A percentile compares a stretch with the other conserved stretches of the same genome.
Conservation (phyloP, 2,113 vertebrate species). For the Aplodontia rufa region DNA sequence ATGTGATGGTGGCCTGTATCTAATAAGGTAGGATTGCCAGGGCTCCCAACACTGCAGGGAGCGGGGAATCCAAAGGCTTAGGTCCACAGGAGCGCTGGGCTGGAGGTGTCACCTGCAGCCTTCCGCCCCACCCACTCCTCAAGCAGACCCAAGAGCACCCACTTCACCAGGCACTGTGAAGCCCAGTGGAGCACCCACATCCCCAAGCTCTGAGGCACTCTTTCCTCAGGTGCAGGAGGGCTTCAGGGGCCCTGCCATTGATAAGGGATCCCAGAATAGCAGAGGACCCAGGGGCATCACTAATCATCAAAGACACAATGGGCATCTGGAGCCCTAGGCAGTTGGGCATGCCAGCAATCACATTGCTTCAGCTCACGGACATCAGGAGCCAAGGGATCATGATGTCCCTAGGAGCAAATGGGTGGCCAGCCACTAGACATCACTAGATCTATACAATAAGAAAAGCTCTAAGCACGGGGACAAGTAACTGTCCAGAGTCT, state of each 20-base stretch:
- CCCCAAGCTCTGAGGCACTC: neutral
- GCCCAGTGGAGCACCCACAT: neutral
- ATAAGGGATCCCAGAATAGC: neutral
- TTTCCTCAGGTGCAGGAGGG: too few species aligned
- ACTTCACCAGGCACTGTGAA: neutral
- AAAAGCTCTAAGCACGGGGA: neutral
- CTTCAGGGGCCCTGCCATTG: too few species aligned
- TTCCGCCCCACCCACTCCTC: too few species aligned
- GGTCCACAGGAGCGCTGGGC: neutral
- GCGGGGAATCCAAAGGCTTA: neutral
- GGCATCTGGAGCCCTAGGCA: neutral
- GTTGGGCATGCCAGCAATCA: fast-evolving
- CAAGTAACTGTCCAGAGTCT: too few species aligned
- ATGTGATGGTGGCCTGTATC: neutral
- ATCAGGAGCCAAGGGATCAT: neutral
- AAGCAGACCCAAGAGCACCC: neutral
- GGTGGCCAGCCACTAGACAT: neutral
- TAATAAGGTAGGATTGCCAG: neutral
- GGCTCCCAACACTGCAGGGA: neutral
- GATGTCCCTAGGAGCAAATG: too few species aligned
- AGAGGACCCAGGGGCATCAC: neutral
- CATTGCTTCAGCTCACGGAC: neutral
- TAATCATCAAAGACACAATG: neutral
- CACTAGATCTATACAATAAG: neutral
- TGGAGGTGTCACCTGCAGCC: fast-evolving